Base-by-base conservation (phyloP, 2,797 vertebrate genomes). In the Pipistrellus pygmaeus region DNA sequence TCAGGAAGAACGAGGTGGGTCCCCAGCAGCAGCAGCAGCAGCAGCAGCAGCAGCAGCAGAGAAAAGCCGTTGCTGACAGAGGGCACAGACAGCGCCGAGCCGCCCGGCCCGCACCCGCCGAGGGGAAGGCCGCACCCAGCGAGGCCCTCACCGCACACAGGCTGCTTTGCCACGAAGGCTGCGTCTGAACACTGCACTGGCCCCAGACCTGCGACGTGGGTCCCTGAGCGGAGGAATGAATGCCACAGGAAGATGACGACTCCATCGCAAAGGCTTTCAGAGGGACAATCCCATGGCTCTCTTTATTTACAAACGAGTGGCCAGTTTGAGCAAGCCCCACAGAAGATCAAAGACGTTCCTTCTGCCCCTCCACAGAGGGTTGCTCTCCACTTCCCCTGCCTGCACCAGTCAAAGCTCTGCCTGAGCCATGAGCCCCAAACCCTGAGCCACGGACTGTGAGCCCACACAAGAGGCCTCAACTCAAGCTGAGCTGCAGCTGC, bases 291-390 rank as follows among this genome's bases (percentile, higher is more conserved):
- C 27, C 35, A n/a, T 30, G 9, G 12, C 51, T 62, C 46, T 86
- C 91, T 91, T 68, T 71, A 35, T 41, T 93, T 35, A 73, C 18
- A 91, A 77, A 80, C 53, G 8, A 55, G 53, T 8, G 53, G 53
- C 44, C 38, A 41, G 38, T 41, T 41, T 41, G 38, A 41, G 38
- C 38, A 41, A 41, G 38, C 38, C 38, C 38, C 38, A 41, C 38
- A 41, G 38, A 41, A 41, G 38, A 41, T 41, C 38, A 41, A 6
- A 41, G 38, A 41, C 38, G 38, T 41, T 6, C 38, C 38, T 41
- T 41, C 6, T 41, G 38, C 38, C 1, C 38, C 38, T 41, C 38
- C 38, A 41, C 38, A 7, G 38, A 41, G 38, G 38, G 38, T 41
- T 6, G 38, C 38, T 41, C 38, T 41, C 38, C 38, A 41, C 38